These are phyloP conservation scores for Brachionus asplanchnoidis DNA, from an alignment of 1,140 invertebrate genomes.

Conservation along the genomic window DNA sequence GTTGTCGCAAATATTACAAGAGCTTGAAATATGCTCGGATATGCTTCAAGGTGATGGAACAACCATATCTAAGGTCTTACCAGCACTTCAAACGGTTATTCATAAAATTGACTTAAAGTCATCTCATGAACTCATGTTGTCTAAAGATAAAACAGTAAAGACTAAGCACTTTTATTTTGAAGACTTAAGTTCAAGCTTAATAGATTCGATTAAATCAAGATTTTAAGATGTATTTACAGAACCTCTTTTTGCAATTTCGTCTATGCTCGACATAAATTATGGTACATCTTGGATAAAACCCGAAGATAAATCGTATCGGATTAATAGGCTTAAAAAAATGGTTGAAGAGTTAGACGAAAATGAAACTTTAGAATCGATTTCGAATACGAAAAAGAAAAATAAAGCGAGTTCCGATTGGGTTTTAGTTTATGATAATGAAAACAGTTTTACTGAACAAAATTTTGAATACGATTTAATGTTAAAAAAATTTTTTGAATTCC, in stretches of 20 bases:
- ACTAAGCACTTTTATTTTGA: background rate
- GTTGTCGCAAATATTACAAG: background rate
- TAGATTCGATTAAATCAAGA: background rate
- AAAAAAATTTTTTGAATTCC: constrained; percentile 3
- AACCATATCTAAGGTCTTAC: background rate
- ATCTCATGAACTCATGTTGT: background rate
- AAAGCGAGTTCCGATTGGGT: background rate
- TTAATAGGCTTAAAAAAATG: background rate
- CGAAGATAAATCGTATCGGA: background rate
- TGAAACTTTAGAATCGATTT: background rate
- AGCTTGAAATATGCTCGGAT: background rate
- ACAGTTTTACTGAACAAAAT: background rate
- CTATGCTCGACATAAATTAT: background rate
- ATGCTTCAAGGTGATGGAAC: background rate
- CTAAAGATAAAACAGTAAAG: background rate
- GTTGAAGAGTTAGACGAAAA: background rate
- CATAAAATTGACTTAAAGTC: constrained; percentile 9
- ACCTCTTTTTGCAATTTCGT: background rate
- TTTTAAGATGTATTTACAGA: background rate
- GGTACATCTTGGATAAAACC: background rate
- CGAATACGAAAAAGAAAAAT: background rate
- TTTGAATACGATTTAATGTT: background rate
- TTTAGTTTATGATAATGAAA: background rate
- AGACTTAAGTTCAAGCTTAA: background rate
- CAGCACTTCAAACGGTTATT: background rate